phyloP scores from a whole-genome alignment of 2,888 invertebrate species.

The Bombylius discolor region DNA sequence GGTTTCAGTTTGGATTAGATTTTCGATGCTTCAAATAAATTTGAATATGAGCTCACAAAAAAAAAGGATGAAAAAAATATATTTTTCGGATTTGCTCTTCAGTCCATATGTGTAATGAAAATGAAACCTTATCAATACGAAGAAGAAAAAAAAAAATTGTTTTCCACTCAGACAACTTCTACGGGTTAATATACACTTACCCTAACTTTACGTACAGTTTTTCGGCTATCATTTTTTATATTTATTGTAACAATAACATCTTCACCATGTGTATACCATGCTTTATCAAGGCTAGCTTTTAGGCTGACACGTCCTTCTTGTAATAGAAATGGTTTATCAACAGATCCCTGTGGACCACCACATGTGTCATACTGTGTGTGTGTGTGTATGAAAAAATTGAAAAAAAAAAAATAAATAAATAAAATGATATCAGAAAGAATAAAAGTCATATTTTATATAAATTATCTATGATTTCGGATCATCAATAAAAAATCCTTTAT shows the following conservation, averaged over 20 bases:
- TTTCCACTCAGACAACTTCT: no score
- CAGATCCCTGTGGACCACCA: constrained; percentile 53
- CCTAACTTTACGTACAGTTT: constrained; percentile 72
- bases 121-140: no score
- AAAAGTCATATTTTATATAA: neutral
- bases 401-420: neutral
- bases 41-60: no score
- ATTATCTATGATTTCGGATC: neutral
- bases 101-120: no score
- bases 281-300: constrained; percentile 67
- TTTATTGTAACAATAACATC: constrained; percentile 59
- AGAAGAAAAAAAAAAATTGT: no score
- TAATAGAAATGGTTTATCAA: constrained; percentile 72
- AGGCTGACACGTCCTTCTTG: constrained; percentile 71
- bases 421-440: neutral
- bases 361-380: constrained; percentile 26
- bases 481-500: no score
- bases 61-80: no score
- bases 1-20: no score
- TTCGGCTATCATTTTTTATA: constrained; percentile 68
- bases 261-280: constrained; percentile 73
- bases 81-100: no score
- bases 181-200: constrained; percentile 38
- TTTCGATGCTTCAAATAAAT: no score
- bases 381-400: neutral